Percentiles rank a stretch among this genome's conserved stretches.
Evolutionary conservation across 2,113 vertebrate species (phyloP).

Genomic region (Furnarius figulus): DNA sequence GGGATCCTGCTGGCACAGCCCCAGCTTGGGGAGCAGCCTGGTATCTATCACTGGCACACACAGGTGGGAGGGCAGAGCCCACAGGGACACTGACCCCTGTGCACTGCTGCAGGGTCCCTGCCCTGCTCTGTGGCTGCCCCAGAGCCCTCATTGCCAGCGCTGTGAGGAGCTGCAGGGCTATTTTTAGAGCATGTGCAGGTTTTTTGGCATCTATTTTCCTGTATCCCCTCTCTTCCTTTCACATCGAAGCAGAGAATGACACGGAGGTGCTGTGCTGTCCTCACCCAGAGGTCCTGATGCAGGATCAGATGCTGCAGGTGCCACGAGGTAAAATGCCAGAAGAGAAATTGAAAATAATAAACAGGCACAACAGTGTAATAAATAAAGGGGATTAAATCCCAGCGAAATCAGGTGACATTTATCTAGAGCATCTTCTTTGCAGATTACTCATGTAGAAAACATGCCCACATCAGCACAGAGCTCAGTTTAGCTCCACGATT

Average conservation of each 20-base stretch:
- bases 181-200: slow-evolving; percentile 18
- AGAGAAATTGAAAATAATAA: slow-evolving; percentile 58
- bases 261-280: background rate
- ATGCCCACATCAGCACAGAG: background rate
- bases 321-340: background rate
- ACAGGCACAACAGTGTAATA: slow-evolving; percentile 6
- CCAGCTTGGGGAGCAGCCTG: background rate
- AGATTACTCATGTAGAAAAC: slow-evolving; percentile 16
- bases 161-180: background rate
- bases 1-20: background rate
- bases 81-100: rapidly evolving
- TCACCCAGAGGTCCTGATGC: background rate
- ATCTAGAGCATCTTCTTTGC: background rate
- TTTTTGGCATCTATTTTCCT: background rate
- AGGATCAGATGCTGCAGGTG: slow-evolving; percentile 29
- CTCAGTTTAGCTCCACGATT: background rate
- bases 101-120: rapidly evolving
- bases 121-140: background rate
- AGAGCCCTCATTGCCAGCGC: background rate
- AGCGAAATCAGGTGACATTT: slow-evolving; percentile 53
- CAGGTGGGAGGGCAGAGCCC: background rate
- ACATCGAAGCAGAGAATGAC: background rate
- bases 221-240: background rate
- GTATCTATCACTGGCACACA: rapidly evolving
- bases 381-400: slow-evolving; percentile 60